Percentiles rank a stretch among this genome's conserved stretches.
phyloP scores from a whole-genome alignment of 2,113 vertebrate species.

The Apodemus sylvaticus region DNA sequence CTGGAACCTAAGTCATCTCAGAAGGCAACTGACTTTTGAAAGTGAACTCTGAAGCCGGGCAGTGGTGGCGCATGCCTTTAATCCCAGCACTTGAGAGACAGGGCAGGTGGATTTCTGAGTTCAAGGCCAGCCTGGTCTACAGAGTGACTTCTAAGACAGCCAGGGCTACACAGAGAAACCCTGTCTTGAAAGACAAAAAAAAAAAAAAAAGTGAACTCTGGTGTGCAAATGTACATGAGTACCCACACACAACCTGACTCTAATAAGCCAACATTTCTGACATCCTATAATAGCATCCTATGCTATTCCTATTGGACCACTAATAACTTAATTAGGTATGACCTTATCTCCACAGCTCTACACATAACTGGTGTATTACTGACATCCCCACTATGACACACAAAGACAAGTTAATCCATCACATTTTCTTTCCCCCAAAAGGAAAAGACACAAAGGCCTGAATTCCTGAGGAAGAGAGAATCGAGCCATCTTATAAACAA shows the following conservation, averaged over 20 bases:
- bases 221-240: background rate
- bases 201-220: background rate
- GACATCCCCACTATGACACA: background rate
- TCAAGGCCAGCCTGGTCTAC: too few relatives aligned
- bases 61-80: too few relatives aligned
- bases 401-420: conserved; percentile 1
- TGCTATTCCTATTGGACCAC: background rate
- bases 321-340: background rate
- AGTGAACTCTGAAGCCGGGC: background rate
- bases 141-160: too few relatives aligned
- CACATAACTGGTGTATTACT: background rate
- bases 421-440: background rate
- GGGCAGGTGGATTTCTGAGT: too few relatives aligned
- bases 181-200: too few relatives aligned
- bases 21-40: background rate
- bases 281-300: background rate
- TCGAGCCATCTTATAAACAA: conserved; percentile 14
- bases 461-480: conserved; percentile 10
- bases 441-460: background rate
- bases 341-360: conserved; percentile 47
- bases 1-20: background rate
- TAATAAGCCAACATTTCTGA: background rate
- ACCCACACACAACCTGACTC: conserved; percentile 10
- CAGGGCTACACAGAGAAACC: too few relatives aligned
- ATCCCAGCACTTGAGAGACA: too few relatives aligned